Base-by-base conservation (phyloP, 2,113 vertebrate genomes). In the Fregata magnificens region DNA sequence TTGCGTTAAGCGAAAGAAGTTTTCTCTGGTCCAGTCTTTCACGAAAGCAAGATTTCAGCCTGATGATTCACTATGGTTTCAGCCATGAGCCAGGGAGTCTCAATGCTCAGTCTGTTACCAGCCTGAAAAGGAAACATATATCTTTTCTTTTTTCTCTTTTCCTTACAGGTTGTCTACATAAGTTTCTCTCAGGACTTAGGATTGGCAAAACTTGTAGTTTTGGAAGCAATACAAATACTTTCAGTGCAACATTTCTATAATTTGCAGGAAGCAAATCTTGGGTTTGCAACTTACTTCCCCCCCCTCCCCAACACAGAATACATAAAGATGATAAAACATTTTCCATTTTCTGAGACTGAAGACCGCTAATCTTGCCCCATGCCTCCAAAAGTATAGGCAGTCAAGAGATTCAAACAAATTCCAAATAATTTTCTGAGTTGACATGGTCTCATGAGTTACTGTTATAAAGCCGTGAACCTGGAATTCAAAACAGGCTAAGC, bases 401-500 rank as follows among this genome's bases (percentile, higher is more conserved):
- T 16, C 34, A 62, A 44, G 34, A 45, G 28, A 25, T 6, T 3
- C 8, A 69, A 56, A 32, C 17, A n/a, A 80, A 49, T 22, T 47
- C 13, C 36, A 16, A 16, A 31, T 24, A 0, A 4, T 58, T 62
- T 50, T 63, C 44, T 44, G n/a, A 62, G 12, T 45, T 45, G 34
- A 14, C 0, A 0, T 18, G 22, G 10, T 63, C 50, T 84, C 3
- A 3, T 9, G 28, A 67, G 31, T 17, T 73, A 31, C 24, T 85
- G 22, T 13, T 34, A 11, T 1, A 14, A 20, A 86, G 15, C 13
- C 53, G 14, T 15, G 31, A 38, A 24, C 4, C 15, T 44, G 49
- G 18, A 45, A 86, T 55, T 56, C 1, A 2, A 24, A 58, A 24
- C 17, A 65, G 26, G 26, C 18, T 45, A 19, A 62, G 16, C 13